phyloP scores from a whole-genome alignment of 2,888 invertebrate species.

The Alentia gelatinosa region DNA sequence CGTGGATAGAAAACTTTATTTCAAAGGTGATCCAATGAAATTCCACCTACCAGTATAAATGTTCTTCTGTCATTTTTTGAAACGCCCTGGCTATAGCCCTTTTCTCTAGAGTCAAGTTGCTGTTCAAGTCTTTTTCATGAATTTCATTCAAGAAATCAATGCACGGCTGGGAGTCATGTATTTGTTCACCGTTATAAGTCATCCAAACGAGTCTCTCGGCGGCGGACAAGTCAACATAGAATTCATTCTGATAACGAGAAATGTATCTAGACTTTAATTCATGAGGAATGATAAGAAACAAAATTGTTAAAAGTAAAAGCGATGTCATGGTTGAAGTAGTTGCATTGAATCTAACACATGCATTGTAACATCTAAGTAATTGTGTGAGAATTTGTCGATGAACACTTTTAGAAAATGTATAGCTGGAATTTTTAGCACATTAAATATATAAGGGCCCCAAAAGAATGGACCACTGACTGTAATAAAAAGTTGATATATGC shows the following conservation, averaged over 20 bases:
- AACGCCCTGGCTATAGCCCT: constrained; percentile 76
- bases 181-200: background rate
- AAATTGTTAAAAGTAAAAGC: background rate
- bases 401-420: too few species aligned
- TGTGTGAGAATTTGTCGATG: too few species aligned
- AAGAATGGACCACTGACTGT: background rate
- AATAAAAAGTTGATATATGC: background rate
- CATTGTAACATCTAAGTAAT: background rate
- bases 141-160: background rate
- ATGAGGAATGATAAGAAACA: background rate
- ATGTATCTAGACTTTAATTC: too few species aligned
- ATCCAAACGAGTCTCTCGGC: background rate
- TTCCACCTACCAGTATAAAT: constrained; percentile 78
- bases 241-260: too few species aligned
- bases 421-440: too few species aligned
- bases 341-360: background rate
- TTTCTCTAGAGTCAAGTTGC: constrained; percentile 70
- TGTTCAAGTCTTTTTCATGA: constrained; percentile 69
- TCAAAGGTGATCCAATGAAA: too few species aligned
- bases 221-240: background rate
- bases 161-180: background rate
- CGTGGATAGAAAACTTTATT: too few species aligned
- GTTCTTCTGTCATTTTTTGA: constrained; percentile 79
- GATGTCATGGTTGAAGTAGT: background rate
- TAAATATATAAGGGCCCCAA: too few species aligned